Base-by-base conservation (phyloP, 2,113 vertebrate species). In the Prionailurus viverrinus region DNA sequence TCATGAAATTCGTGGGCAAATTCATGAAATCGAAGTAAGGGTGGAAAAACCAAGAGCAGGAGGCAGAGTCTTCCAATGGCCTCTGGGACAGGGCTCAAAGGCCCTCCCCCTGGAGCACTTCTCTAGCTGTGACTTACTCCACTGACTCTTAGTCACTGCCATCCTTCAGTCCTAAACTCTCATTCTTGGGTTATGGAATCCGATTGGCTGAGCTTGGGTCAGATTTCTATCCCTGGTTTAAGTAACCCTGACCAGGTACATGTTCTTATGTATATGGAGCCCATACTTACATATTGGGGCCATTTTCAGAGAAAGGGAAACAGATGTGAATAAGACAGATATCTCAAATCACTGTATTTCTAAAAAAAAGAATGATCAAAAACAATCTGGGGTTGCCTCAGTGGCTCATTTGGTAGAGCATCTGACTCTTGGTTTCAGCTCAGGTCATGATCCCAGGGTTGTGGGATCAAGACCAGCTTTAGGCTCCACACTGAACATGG, bases 291-390 rank as follows among this genome's bases (percentile, higher is more conserved):
- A 68, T 45, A 71, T 1, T 31, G 65, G 18, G 58, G 41, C 76
- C 21, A 80, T 73, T 83, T 15, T 41, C 58, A 94, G 71, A 96
- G 68, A 97, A 84, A 80, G 14, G 2, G 92, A 93, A 91, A 82
- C 18, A 8, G 39, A 51, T 48, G 1, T 83, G n/a, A 87, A 91
- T 5, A 92, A 97, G 21, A 65, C 0, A 55, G 4, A 95, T 11
- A 79, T 19, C 21, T 41, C 25, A 85, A 96, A 58, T n/a, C 25
- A 86, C 9, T 33, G 1, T 66, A 19, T 19, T 93, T 66, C 61
- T 65, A 81, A 21, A 65, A 74, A 41, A 76, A 76, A 31, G 33
- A 94, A 94, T 80, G 16, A n/a, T 74, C 23, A 31, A 16, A 89
- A n/a, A 81, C 61, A 88, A 61, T 61, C 58, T 25, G 58, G 58